Conservation (phyloP, 2,888 invertebrate genomes). For the Brachyopa scutellaris region DNA sequence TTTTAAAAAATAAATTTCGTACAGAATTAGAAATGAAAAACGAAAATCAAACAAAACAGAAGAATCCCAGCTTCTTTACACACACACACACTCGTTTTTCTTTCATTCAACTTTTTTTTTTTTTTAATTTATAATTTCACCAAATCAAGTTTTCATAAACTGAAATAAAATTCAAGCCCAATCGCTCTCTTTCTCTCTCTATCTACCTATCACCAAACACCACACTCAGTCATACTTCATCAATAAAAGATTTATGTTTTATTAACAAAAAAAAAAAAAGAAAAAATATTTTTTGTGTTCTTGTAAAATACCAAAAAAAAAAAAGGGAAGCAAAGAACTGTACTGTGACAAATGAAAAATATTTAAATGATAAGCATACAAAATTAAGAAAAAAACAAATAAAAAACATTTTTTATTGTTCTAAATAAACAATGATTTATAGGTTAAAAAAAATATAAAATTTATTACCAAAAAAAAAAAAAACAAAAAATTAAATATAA, state of each 20-base stretch:
- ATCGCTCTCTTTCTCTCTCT: slow-evolving; percentile 37
- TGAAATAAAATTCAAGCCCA: slow-evolving; percentile 17
- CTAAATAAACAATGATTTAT: slow-evolving; percentile 70
- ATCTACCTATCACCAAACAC: slow-evolving; percentile 26
- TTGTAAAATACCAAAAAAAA: slow-evolving; percentile 73
- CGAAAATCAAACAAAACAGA: slow-evolving; percentile 58
- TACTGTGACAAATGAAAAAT: slow-evolving; percentile 73
- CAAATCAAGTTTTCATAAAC: slow-evolving; percentile 68
- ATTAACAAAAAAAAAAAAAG: slow-evolving; percentile 13
- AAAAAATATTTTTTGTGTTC: slow-evolving; percentile 49
- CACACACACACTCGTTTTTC: slow-evolving; percentile 32
- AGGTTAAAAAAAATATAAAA: slow-evolving; percentile 67
- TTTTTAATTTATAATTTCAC: slow-evolving; percentile 72
- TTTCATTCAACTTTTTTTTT: slow-evolving; percentile 25
- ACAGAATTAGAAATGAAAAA: slow-evolving; percentile 61
- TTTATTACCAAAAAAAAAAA: slow-evolving; percentile 44
- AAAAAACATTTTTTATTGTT: slow-evolving; percentile 67
- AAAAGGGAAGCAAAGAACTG: slow-evolving; percentile 73
- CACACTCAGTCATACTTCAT: slow-evolving; percentile 57
- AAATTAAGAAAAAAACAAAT: slow-evolving; percentile 65
- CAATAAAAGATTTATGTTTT: slow-evolving; percentile 21
- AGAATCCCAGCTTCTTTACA: slow-evolving; percentile 71
- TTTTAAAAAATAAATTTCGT: slow-evolving; percentile 53
- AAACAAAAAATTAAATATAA: slow-evolving; percentile 35
- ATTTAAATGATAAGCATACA: slow-evolving; percentile 71